Conservation (phyloP, 2,113 vertebrate genomes). For the Hydropotes inermis region DNA sequence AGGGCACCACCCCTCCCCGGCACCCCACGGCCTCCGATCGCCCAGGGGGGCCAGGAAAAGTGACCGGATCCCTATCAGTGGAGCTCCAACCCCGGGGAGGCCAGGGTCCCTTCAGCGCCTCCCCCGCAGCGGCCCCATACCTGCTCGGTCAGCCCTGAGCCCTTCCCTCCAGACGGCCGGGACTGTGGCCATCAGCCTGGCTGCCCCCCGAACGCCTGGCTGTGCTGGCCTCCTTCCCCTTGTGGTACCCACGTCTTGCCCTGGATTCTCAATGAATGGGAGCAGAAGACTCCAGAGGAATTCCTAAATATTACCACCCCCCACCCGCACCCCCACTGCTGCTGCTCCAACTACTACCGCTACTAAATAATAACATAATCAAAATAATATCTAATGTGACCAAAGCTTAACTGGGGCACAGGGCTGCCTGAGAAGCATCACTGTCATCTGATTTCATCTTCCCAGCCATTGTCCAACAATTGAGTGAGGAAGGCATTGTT, state of each 20-base stretch:
- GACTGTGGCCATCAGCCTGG: not conserved
- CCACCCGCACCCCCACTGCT: not conserved
- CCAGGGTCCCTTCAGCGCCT: too few species aligned
- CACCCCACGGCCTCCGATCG: not conserved
- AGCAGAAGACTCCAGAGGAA: not conserved
- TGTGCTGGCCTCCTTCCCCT: not conserved
- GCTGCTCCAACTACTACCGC: not conserved
- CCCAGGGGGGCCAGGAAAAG: not conserved
- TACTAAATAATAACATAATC: not conserved
- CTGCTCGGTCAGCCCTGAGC: not conserved
- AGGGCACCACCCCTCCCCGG: not conserved
- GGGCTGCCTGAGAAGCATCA: not conserved
- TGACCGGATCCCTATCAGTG: not conserved
- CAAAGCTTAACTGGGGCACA: not conserved
- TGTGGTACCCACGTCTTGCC: not conserved
- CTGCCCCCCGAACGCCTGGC: fast-evolving
- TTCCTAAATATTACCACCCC: not conserved
- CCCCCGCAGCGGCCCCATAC: fast-evolving
- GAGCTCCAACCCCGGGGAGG: not conserved
- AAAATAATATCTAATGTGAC: too few species aligned
- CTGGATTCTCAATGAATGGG: not conserved
- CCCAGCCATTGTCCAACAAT: not conserved
- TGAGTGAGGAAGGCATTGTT: not conserved
- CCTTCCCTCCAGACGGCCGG: fast-evolving
- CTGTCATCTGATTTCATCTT: not conserved